phyloP scores from a whole-genome alignment of 2,888 invertebrate genomes.

The Leptinotarsa haldemani region DNA sequence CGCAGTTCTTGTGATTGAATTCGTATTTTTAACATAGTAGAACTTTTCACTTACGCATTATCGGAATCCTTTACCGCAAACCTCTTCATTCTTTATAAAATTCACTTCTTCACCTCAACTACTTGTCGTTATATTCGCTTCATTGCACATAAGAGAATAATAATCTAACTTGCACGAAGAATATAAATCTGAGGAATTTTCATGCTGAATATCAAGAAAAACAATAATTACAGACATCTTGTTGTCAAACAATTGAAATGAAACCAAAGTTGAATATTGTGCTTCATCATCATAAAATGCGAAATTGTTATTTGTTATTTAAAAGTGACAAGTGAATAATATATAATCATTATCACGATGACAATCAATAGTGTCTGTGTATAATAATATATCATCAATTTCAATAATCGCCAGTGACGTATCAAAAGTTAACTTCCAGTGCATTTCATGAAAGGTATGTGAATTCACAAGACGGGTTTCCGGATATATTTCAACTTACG shows the following conservation, averaged over 20 bases:
- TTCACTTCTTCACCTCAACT: too few relatives aligned
- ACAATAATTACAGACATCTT: not conserved
- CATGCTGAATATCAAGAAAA: not conserved
- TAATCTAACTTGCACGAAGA: not conserved
- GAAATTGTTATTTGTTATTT: not conserved
- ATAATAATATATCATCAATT: too few relatives aligned
- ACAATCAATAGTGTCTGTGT: not conserved
- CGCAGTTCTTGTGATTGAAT: too few relatives aligned
- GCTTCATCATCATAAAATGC: not conserved
- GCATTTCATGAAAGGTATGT: too few relatives aligned
- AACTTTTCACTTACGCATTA: not conserved
- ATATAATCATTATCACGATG: not conserved
- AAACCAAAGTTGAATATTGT: not conserved
- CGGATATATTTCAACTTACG: too few relatives aligned
- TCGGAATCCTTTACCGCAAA: not conserved
- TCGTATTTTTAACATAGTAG: not conserved
- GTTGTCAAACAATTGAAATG: not conserved
- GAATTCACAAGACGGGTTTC: too few relatives aligned
- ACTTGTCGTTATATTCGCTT: not conserved
- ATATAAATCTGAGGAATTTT: not conserved
- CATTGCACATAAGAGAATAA: not conserved
- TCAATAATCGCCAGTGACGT: too few relatives aligned
- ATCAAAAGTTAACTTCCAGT: too few relatives aligned
- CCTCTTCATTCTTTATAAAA: not conserved
- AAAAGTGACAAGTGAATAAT: not conserved